Evolutionary conservation across 2,113 vertebrate species (phyloP).

Genomic region (Brienomyrus brachyistius): DNA sequence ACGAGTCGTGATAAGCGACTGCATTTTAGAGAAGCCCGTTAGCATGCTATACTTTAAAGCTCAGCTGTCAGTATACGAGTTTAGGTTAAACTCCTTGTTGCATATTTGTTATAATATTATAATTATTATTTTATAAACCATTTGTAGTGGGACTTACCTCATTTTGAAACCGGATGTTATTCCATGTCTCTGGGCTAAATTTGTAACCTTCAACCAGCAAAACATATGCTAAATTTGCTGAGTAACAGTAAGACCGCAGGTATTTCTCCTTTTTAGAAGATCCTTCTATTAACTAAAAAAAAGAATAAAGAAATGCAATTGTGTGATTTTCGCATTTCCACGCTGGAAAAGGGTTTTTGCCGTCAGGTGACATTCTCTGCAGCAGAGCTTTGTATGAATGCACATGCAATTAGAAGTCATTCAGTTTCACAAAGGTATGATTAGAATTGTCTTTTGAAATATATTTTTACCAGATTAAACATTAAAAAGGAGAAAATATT

Average conservation of each 20-base stretch:
- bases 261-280: conserved; percentile 55
- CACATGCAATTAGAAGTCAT: background rate
- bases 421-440: background rate
- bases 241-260: conserved; percentile 78
- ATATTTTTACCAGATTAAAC: background rate
- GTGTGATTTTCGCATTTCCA: background rate
- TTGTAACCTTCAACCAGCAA: conserved; percentile 78
- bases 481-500: background rate
- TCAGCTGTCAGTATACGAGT: background rate
- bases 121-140: background rate
- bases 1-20: background rate
- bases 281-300: conserved; percentile 61
- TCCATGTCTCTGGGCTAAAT: conserved; percentile 74
- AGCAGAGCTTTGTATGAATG: background rate
- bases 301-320: background rate
- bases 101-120: background rate
- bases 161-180: conserved; percentile 71
- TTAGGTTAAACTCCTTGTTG: background rate
- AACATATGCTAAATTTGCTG: conserved; percentile 74
- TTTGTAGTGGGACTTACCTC: conserved; percentile 59
- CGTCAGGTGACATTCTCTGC: background rate
- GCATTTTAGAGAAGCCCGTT: background rate
- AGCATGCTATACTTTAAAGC: background rate
- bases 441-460: background rate
- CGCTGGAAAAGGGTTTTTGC: background rate